These are phyloP conservation scores for Coronaproctus castanopsis DNA, from an alignment of 2,888 invertebrate genomes.

Conservation along the genomic window DNA sequence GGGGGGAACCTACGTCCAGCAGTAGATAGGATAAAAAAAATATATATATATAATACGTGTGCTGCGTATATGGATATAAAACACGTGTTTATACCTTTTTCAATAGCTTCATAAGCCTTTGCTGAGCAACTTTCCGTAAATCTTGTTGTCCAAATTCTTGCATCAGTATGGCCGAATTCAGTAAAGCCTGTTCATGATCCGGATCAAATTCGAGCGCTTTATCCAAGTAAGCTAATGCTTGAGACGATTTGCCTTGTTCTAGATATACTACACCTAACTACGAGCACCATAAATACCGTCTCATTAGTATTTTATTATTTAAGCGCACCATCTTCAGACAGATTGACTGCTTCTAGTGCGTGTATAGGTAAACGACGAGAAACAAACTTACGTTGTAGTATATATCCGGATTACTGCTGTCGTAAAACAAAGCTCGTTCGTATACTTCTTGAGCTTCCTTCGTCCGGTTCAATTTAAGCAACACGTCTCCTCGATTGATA, in stretches of 20 bases:
- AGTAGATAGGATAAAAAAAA: too few relatives aligned
- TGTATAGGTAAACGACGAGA: too few relatives aligned
- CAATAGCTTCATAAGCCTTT: constrained; percentile 59
- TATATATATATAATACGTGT: too few relatives aligned
- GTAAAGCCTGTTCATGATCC: constrained; percentile 79
- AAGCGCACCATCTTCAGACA: too few relatives aligned
- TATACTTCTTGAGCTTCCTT: constrained; percentile 89
- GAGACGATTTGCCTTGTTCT: constrained; percentile 76
- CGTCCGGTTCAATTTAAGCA: constrained; percentile 82
- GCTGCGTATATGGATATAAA: too few relatives aligned
- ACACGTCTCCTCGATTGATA: constrained; percentile 87
- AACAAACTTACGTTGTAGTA: constrained; percentile 81
- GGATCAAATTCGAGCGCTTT: constrained; percentile 82
- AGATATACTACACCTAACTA: constrained; percentile 83
- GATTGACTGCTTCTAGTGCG: too few relatives aligned
- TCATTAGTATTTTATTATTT: too few relatives aligned
- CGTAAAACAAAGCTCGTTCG: constrained; percentile 75
- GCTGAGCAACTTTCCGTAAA: constrained; percentile 54
- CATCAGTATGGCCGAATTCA: constrained; percentile 84
- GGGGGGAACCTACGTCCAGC: too few relatives aligned
- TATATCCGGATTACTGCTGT: constrained; percentile 82
- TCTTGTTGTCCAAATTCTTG: constrained; percentile 72
- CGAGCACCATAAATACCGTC: too few relatives aligned
- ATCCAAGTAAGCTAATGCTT: constrained; percentile 78
- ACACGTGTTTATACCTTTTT: too few relatives aligned